These are phyloP conservation scores for Leucophenga maculata DNA, from an alignment of 2,888 invertebrate species.

Conservation along the genomic window DNA sequence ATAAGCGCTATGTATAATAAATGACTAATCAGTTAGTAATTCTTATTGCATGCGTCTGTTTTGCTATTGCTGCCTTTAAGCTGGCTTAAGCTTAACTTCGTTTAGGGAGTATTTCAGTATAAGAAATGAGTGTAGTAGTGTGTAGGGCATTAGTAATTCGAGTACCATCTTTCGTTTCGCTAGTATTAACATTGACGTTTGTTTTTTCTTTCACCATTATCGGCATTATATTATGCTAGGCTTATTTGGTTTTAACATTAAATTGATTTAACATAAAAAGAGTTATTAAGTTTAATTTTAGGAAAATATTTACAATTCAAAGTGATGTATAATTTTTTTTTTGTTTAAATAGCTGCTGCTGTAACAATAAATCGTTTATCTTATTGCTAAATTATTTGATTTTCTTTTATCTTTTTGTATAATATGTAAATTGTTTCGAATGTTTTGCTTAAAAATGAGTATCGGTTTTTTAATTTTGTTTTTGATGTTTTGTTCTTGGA, in stretches of 20 bases:
- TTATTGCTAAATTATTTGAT: too few relatives aligned
- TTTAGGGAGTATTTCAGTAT: background rate
- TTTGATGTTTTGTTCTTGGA: too few relatives aligned
- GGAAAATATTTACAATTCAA: conserved; percentile 15
- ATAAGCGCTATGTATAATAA: background rate
- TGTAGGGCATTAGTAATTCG: too few relatives aligned
- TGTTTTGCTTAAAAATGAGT: conserved; percentile 5
- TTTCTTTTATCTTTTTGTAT: too few relatives aligned
- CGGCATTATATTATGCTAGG: background rate
- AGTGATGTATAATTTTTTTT: background rate
- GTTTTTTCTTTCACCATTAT: background rate
- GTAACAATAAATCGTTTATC: conserved; percentile 5
- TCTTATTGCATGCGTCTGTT: too few relatives aligned
- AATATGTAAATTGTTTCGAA: background rate
- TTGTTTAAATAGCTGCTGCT: background rate
- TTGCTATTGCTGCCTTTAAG: background rate
- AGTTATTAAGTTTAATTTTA: conserved; percentile 8
- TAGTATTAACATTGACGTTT: conserved; percentile 1
- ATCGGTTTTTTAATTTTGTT: background rate
- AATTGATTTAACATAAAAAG: background rate
- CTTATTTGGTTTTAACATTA: background rate
- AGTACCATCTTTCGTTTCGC: background rate
- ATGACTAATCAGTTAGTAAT: background rate
- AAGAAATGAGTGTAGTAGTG: too few relatives aligned
- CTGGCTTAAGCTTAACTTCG: background rate